A percentile compares a stretch with the other conserved stretches of the same genome.
These are phyloP conservation scores for Diuraphis noxia DNA, from an alignment of 1,140 invertebrate species.

Conservation along the genomic window DNA sequence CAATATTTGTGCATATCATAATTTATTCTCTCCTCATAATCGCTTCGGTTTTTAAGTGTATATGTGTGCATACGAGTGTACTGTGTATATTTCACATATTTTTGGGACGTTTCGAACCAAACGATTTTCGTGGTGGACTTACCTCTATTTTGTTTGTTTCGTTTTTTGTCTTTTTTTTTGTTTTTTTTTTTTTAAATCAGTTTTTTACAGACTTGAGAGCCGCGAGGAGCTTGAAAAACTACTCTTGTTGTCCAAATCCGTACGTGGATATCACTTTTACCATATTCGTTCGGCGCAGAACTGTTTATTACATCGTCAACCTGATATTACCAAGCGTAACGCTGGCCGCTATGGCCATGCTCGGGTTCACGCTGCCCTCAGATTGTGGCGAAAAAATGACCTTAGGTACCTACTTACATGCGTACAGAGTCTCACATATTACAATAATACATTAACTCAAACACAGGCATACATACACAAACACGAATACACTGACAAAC, in stretches of 20 bases:
- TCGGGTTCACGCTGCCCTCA: conserved; percentile 71
- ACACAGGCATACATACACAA: background rate
- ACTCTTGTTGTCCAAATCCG: conserved; percentile 64
- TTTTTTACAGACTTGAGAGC: conserved; percentile 62
- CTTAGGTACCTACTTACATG: conserved; percentile 63
- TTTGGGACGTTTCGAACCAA: background rate
- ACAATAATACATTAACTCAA: background rate
- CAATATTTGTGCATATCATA: background rate
- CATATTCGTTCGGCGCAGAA: conserved; percentile 68
- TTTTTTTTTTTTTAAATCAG: background rate
- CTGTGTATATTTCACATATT: background rate
- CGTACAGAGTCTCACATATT: background rate
- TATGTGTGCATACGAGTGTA: background rate
- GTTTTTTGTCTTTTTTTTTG: background rate
- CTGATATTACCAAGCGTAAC: conserved; percentile 73
- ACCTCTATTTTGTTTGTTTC: background rate
- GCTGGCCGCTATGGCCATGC: conserved; percentile 70
- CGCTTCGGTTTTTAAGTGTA: background rate
- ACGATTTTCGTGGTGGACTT: background rate
- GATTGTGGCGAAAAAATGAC: conserved; percentile 75
- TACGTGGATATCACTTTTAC: conserved; percentile 73
- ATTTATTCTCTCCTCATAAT: background rate
- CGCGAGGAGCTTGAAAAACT: conserved; percentile 61
- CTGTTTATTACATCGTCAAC: conserved; percentile 74
- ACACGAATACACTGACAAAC: background rate